Evolutionary conservation across 2,797 vertebrate genomes (phyloP).

Genomic region (Hemibagrus guttatus): DNA sequence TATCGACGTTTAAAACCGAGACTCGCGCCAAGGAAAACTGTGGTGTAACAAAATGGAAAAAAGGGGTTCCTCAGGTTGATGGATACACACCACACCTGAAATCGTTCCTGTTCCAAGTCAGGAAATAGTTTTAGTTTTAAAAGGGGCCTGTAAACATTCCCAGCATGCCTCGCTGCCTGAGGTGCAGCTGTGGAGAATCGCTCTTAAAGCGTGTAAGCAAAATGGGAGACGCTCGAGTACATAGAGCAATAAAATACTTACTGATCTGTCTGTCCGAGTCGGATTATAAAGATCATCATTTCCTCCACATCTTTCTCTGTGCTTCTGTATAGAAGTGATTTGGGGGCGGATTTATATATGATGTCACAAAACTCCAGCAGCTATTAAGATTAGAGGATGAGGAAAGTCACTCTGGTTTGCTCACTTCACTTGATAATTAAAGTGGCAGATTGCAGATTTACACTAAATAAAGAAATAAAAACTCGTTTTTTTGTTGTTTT

Average conservation of each 20-base stretch:
- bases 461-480: neutral
- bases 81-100: neutral
- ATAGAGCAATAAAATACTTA: neutral
- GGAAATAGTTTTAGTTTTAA: conserved; percentile 38
- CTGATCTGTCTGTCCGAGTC: neutral
- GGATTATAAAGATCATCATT: neutral
- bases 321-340: neutral
- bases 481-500: neutral
- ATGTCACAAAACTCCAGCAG: neutral
- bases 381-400: neutral
- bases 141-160: conserved; percentile 48
- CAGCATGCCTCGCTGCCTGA: conserved; percentile 21
- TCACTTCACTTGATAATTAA: neutral
- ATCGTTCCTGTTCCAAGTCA: conserved; percentile 27
- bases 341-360: neutral
- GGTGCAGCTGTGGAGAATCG: neutral
- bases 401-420: neutral
- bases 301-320: neutral
- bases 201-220: conserved; percentile 13
- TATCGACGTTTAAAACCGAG: neutral
- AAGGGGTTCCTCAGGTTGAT: conserved; percentile 18
- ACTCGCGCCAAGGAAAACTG: conserved; percentile 10
- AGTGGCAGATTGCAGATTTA: no score
- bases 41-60: neutral
- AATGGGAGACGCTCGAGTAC: neutral